These are phyloP conservation scores for Mormyrops boulengeri DNA, from an alignment of 2,797 vertebrate genomes.

Conservation along the genomic window DNA sequence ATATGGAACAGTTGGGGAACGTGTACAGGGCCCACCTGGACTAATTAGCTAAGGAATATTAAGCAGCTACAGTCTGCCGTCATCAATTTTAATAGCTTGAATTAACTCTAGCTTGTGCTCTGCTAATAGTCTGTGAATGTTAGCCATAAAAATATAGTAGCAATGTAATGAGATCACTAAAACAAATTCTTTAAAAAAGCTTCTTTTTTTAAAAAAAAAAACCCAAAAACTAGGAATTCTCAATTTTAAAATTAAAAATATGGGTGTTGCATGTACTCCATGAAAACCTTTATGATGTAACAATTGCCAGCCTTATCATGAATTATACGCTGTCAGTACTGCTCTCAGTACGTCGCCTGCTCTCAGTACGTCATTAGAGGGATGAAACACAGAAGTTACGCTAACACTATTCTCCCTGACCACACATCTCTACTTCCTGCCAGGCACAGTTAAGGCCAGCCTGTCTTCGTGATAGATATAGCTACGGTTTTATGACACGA, in stretches of 20 bases:
- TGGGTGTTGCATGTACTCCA: neutral
- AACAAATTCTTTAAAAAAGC: neutral
- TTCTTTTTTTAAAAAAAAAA: neutral
- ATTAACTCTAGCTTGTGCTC: neutral
- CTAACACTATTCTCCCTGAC: neutral
- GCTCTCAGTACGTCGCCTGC: no score
- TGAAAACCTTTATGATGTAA: neutral
- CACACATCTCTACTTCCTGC: neutral
- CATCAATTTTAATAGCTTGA: slow-evolving; percentile 12
- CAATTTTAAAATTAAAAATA: neutral
- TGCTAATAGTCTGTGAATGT: neutral
- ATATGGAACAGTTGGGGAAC: neutral
- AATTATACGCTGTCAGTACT: neutral
- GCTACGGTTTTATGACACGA: neutral
- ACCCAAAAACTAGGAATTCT: neutral
- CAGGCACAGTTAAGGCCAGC: neutral
- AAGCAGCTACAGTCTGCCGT: neutral
- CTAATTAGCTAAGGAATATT: slow-evolving; percentile 8
- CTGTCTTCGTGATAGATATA: neutral
- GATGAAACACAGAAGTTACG: neutral
- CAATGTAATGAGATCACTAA: neutral
- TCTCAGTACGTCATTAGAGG: slow-evolving; percentile 3
- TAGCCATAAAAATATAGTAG: slow-evolving; percentile 2
- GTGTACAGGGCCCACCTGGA: neutral
- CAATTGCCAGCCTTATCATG: neutral